Conservation (phyloP, 64 coral and sea anemone genomes). For the Montipora capricornis region DNA sequence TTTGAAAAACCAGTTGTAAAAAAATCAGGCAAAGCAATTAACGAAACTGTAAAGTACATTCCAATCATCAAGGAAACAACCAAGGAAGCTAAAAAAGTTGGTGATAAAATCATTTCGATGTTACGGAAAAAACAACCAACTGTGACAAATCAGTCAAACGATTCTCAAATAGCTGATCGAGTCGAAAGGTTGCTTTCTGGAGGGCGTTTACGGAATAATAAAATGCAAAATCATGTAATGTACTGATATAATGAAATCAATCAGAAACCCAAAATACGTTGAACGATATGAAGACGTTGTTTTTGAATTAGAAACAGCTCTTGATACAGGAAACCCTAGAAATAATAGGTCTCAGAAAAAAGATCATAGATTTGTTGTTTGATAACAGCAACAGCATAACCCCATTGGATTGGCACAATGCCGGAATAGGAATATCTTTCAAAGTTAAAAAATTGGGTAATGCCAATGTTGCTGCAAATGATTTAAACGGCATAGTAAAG, state of each 20-base stretch:
- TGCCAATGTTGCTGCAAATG: background rate
- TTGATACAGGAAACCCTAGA: background rate
- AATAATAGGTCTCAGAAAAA: slow-evolving; percentile 1
- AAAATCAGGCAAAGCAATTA: background rate
- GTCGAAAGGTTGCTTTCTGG: no score
- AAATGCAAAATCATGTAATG: background rate
- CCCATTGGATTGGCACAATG: slow-evolving; percentile 20
- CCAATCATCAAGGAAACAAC: background rate
- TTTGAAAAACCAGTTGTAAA: no score
- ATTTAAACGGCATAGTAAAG: slow-evolving; percentile 6
- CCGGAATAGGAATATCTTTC: background rate
- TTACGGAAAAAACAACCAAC: background rate
- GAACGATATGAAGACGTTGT: slow-evolving; percentile 53
- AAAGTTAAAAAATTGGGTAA: background rate
- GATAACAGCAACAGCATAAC: slow-evolving; percentile 1
- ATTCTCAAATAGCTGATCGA: no score
- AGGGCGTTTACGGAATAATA: background rate
- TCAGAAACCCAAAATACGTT: background rate
- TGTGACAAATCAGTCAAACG: no score
- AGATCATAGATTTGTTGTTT: background rate
- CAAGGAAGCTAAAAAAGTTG: background rate
- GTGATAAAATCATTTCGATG: slow-evolving; percentile 11
- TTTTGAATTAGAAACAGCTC: slow-evolving; percentile 15
- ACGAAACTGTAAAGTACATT: background rate
- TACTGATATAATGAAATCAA: slow-evolving; percentile 1